These are phyloP conservation scores for Teleogryllus occipitalis DNA, from an alignment of 1,140 invertebrate species.

Conservation along the genomic window DNA sequence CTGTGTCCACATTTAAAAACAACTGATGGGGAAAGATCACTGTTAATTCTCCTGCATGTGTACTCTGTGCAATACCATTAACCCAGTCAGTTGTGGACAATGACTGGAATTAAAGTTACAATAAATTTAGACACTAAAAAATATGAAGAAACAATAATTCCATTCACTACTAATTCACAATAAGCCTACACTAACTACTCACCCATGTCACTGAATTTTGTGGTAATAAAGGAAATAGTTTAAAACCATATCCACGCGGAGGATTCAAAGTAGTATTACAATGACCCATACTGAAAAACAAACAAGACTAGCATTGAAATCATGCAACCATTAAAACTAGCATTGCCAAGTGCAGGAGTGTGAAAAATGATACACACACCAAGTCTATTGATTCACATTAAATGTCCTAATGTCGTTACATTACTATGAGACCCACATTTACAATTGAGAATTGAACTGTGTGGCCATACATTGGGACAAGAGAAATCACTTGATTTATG, in stretches of 20 bases:
- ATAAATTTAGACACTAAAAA: too few species aligned
- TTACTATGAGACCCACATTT: too few species aligned
- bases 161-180: not conserved
- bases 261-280: conserved; percentile 35
- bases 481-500: too few species aligned
- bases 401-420: too few species aligned
- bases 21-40: conserved; percentile 38
- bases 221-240: conserved; percentile 33
- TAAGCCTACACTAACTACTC: not conserved
- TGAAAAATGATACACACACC: too few species aligned
- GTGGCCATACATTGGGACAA: too few species aligned
- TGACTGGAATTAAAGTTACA: not conserved
- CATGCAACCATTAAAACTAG: too few species aligned
- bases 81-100: conserved; percentile 29
- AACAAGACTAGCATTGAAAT: conserved; percentile 11
- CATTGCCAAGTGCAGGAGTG: too few species aligned
- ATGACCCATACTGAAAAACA: conserved; percentile 31
- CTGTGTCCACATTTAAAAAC: conserved; percentile 30
- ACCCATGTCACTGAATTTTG: conserved; percentile 17
- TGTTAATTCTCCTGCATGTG: conserved; percentile 38
- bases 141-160: too few species aligned
- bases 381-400: too few species aligned
- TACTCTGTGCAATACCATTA: conserved; percentile 39
- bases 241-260: conserved; percentile 35
- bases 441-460: too few species aligned